Percentiles rank a stretch among this genome's conserved stretches.
phyloP scores from a whole-genome alignment of 2,113 vertebrate genomes.

The Illadopsis cleaveri region DNA sequence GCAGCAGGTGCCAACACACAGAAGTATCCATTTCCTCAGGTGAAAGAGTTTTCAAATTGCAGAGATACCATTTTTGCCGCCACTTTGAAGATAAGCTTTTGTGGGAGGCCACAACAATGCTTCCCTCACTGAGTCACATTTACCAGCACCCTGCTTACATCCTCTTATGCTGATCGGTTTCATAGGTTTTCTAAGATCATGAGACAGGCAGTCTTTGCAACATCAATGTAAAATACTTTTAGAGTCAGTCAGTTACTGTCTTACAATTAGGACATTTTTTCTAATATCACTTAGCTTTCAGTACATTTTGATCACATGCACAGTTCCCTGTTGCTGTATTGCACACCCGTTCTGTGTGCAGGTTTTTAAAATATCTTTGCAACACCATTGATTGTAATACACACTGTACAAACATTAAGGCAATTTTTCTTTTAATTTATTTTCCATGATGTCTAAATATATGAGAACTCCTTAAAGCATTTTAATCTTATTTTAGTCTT shows the following conservation, averaged over 20 bases:
- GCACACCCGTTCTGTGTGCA: not conserved
- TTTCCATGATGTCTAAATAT: not conserved
- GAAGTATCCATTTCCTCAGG: not conserved
- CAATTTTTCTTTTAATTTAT: not conserved
- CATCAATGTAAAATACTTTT: not conserved
- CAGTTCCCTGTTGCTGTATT: not conserved
- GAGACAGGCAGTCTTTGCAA: not conserved
- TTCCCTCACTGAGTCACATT: not conserved
- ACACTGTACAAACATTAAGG: not conserved
- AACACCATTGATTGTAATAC: not conserved
- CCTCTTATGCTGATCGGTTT: not conserved
- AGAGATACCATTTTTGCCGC: not conserved
- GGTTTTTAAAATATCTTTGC: not conserved
- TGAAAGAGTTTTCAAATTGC: not conserved
- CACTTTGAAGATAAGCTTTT: not conserved
- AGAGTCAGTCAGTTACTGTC: not conserved
- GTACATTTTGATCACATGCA: not conserved
- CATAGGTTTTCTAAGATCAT: not conserved
- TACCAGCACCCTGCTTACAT: not conserved
- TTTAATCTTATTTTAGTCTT: not conserved
- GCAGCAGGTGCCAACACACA: not conserved
- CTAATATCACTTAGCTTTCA: not conserved
- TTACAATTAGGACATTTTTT: not conserved
- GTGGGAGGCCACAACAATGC: not conserved
- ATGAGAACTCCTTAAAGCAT: not conserved